Percentiles rank a stretch among this genome's conserved stretches.
Evolutionary conservation across 1,140 invertebrate species (phyloP).

Genomic region (Panulirus ornatus): DNA sequence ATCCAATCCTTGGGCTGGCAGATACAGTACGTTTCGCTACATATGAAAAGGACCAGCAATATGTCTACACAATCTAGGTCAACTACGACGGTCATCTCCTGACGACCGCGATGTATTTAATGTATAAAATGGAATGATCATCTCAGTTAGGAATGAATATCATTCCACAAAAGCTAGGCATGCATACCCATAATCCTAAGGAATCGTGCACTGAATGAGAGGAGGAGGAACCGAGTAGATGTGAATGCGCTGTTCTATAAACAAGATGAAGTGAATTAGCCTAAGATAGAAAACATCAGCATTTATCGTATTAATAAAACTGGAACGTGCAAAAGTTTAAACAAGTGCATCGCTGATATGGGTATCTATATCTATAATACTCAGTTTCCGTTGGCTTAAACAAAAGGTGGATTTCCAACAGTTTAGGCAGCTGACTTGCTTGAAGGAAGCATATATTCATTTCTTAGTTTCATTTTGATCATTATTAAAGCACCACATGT

Average conservation of each 20-base stretch:
- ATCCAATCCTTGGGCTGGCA: background rate
- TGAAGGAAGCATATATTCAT: background rate
- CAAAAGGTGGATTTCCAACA: constrained; percentile 40
- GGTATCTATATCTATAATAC: constrained; percentile 12
- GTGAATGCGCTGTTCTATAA: background rate
- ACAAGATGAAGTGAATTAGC: constrained; percentile 25
- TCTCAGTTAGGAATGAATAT: constrained; percentile 1
- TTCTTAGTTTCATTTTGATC: background rate
- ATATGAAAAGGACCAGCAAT: constrained; percentile 20
- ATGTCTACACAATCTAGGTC: background rate
- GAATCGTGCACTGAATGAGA: constrained; percentile 19
- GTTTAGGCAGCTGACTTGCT: background rate
- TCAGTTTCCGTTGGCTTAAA: constrained; percentile 33
- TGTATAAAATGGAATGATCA: constrained; percentile 44
- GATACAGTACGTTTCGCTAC: background rate
- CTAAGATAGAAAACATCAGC: constrained; percentile 19
- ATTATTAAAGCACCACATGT: constrained; percentile 39
- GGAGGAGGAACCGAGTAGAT: constrained; percentile 20
- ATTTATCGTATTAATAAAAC: constrained; percentile 9
- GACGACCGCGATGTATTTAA: constrained; percentile 1
- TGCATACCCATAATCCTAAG: constrained; percentile 28
- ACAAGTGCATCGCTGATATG: constrained; percentile 44
- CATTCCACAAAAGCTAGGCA: constrained; percentile 25
- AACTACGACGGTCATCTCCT: background rate
- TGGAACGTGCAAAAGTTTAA: constrained; percentile 24